These are phyloP conservation scores for Trinorchestia longiramus DNA, from an alignment of 1,140 invertebrate genomes.

Conservation along the genomic window DNA sequence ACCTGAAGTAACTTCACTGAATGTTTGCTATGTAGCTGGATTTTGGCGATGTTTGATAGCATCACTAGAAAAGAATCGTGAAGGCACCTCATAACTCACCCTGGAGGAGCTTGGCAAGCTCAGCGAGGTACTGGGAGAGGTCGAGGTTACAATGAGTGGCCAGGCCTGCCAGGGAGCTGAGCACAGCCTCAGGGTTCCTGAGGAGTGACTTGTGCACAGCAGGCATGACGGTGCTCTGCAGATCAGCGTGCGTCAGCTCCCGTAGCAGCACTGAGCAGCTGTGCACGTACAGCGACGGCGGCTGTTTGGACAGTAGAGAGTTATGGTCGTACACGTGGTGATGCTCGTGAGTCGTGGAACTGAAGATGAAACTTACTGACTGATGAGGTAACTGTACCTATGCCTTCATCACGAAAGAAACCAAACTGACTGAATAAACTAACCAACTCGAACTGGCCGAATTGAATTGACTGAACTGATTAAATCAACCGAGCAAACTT, in stretches of 20 bases:
- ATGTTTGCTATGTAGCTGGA: background rate
- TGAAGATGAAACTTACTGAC: no score
- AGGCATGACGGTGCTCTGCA: constrained; percentile 82
- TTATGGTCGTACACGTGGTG: no score
- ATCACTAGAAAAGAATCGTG: background rate
- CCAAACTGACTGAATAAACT: no score
- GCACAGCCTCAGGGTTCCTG: constrained; percentile 91
- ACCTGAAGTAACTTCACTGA: no score
- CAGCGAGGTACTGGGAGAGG: constrained; percentile 82
- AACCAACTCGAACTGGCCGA: no score
- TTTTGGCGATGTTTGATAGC: constrained; percentile 31
- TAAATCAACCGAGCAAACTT: no score
- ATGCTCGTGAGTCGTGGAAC: no score
- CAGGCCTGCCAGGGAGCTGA: constrained; percentile 83
- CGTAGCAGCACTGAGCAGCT: constrained; percentile 75
- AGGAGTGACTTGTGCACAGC: constrained; percentile 91
- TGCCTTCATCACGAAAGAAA: no score
- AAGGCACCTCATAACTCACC: constrained; percentile 71
- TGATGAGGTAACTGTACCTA: no score
- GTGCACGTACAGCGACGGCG: constrained; percentile 57
- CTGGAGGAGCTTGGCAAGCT: constrained; percentile 85
- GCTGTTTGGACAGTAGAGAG: constrained; percentile 38
- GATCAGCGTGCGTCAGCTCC: constrained; percentile 79
- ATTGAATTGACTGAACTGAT: no score
- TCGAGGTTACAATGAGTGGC: constrained; percentile 81